These are phyloP conservation scores for Phylloscopus trochilus DNA, from an alignment of 2,113 vertebrate species.

Conservation along the genomic window DNA sequence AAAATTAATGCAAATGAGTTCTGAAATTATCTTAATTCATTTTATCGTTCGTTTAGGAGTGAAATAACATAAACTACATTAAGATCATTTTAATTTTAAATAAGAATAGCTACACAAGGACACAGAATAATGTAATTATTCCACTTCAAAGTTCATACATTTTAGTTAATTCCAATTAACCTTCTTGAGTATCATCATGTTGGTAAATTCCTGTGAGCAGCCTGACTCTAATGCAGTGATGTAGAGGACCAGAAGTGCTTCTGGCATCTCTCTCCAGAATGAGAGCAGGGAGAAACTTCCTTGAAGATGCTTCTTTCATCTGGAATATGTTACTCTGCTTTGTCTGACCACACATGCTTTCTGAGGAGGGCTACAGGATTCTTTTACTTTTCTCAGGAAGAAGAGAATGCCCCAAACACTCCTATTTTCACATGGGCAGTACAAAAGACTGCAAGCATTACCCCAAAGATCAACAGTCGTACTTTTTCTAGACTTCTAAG, in stretches of 20 bases:
- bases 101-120: constrained; percentile 14
- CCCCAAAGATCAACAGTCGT: neutral
- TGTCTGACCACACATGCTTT: neutral
- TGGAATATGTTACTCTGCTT: neutral
- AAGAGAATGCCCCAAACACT: neutral
- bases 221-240: neutral
- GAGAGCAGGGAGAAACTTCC: neutral
- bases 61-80: constrained; percentile 33
- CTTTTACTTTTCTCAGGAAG: neutral
- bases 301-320: neutral
- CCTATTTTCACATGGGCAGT: fast-evolving
- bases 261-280: neutral
- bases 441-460: neutral
- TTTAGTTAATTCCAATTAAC: constrained; percentile 48
- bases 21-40: constrained; percentile 45
- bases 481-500: neutral
- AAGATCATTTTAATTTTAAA: constrained; percentile 54
- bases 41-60: constrained; percentile 37
- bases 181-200: neutral
- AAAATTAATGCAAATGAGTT: constrained; percentile 51
- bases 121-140: constrained; percentile 44
- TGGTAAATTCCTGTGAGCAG: neutral
- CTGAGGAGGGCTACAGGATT: neutral
- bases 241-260: neutral
- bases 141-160: constrained; percentile 43